A percentile compares a stretch with the other conserved stretches of the same genome.
Evolutionary conservation across 2,797 vertebrate species (phyloP).

Genomic region (Ambastaia sidthimunki): DNA sequence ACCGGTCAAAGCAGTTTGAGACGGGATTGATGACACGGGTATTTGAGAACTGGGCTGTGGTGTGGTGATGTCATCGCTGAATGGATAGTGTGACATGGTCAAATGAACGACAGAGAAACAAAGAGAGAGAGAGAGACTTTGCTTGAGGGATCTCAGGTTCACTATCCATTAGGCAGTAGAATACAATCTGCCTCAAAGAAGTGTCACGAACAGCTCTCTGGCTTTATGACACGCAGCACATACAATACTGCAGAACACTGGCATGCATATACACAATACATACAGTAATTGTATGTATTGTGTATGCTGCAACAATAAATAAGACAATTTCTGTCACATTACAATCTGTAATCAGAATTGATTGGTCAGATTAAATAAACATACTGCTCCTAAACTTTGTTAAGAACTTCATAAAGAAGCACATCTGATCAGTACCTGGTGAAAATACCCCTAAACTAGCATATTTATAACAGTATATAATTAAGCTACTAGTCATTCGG

Average conservation of each 20-base stretch:
- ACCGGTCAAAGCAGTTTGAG: constrained; percentile 63
- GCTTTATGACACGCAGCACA: constrained; percentile 37
- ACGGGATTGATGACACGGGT: constrained; percentile 66
- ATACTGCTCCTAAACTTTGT: not conserved
- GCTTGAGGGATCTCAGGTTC: constrained; percentile 54
- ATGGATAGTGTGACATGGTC: constrained; percentile 62
- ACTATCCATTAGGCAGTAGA: constrained; percentile 55
- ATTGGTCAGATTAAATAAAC: not conserved
- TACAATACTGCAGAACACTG: constrained; percentile 28
- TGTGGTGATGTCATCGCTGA: constrained; percentile 81
- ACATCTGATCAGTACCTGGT: too few species aligned
- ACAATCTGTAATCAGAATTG: too few species aligned
- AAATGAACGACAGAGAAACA: constrained; percentile 61
- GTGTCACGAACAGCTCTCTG: constrained; percentile 44
- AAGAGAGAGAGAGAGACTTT: constrained; percentile 57
- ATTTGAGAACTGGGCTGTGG: constrained; percentile 75
- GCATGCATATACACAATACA: constrained; percentile 20
- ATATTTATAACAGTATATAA: too few species aligned
- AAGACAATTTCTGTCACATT: too few species aligned
- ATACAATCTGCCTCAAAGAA: constrained; percentile 53
- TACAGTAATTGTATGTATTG: not conserved
- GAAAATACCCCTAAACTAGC: too few species aligned
- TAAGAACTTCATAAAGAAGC: not conserved
- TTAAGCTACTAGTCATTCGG: too few species aligned
- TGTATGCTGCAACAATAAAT: too few species aligned